These are phyloP conservation scores for Chrysina gloriosa DNA, from an alignment of 2,888 invertebrate genomes.

Conservation along the genomic window DNA sequence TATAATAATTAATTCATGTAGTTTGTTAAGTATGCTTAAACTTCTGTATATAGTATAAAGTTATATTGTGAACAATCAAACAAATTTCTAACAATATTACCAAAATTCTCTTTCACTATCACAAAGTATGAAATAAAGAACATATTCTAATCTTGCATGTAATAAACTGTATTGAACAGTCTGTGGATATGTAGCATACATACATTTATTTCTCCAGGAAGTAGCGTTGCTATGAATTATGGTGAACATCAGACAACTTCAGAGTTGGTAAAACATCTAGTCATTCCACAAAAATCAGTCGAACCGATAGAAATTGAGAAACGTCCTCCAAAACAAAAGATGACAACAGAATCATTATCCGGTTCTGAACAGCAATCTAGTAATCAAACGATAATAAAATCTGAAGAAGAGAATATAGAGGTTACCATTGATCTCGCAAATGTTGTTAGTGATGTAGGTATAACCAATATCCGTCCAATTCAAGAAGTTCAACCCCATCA, in stretches of 20 bases:
- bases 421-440: conserved; percentile 38
- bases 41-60: too few relatives aligned
- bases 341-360: neutral
- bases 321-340: conserved; percentile 38
- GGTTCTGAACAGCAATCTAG: conserved; percentile 18
- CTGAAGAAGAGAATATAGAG: conserved; percentile 40
- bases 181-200: neutral
- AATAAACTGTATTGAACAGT: neutral
- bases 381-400: conserved; percentile 22
- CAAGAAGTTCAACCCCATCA: conserved; percentile 57
- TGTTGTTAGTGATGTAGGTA: conserved; percentile 20
- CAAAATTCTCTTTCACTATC: too few relatives aligned
- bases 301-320: conserved; percentile 52
- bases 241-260: conserved; percentile 45
- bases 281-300: conserved; percentile 56
- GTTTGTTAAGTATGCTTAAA: too few relatives aligned
- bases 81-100: too few relatives aligned
- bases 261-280: conserved; percentile 56
- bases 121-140: too few relatives aligned
- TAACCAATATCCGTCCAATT: conserved; percentile 16
- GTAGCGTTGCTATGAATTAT: conserved; percentile 4
- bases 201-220: neutral
- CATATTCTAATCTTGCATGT: neutral
- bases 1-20: too few relatives aligned
- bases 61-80: too few relatives aligned